Conservation (phyloP, 2,888 invertebrate species). For the Caenorhabditis japonica region DNA sequence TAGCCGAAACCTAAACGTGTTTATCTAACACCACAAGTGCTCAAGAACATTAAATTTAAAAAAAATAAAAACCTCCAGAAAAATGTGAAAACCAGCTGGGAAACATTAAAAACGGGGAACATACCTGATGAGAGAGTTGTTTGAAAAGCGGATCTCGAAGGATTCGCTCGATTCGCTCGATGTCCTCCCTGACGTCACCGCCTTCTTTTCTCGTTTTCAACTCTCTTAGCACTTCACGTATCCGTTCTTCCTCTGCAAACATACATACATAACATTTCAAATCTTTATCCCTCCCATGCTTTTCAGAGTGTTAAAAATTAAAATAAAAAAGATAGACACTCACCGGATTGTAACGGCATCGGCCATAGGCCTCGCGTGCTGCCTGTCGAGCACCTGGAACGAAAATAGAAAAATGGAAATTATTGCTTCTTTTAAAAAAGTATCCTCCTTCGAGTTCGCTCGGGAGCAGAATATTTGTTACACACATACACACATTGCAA, state of each 20-base stretch:
- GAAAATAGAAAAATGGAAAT: slow-evolving; percentile 4
- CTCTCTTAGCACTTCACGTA: slow-evolving; percentile 70
- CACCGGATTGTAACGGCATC: slow-evolving; percentile 56
- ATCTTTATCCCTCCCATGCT: too few species aligned
- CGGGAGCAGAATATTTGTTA: slow-evolving; percentile 28
- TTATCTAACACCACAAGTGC: too few species aligned
- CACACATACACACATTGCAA: slow-evolving; percentile 44
- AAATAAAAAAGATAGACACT: too few species aligned
- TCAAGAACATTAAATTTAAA: too few species aligned
- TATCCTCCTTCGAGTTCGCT: not conserved
- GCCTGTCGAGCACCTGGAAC: slow-evolving; percentile 56
- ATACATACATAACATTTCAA: too few species aligned
- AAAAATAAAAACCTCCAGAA: too few species aligned
- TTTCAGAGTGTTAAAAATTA: too few species aligned
- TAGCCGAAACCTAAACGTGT: too few species aligned
- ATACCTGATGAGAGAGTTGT: slow-evolving; percentile 60
- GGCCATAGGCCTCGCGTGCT: slow-evolving; percentile 59
- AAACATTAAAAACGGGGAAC: slow-evolving; percentile 16
- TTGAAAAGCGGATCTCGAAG: slow-evolving; percentile 66
- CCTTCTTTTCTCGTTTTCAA: slow-evolving; percentile 62
- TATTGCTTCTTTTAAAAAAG: not conserved
- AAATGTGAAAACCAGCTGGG: too few species aligned
- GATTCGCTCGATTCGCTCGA: slow-evolving; percentile 61
- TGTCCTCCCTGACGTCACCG: slow-evolving; percentile 62
- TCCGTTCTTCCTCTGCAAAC: slow-evolving; percentile 67